These are phyloP conservation scores for Callipepla californica DNA, from an alignment of 2,113 vertebrate genomes.

Conservation along the genomic window DNA sequence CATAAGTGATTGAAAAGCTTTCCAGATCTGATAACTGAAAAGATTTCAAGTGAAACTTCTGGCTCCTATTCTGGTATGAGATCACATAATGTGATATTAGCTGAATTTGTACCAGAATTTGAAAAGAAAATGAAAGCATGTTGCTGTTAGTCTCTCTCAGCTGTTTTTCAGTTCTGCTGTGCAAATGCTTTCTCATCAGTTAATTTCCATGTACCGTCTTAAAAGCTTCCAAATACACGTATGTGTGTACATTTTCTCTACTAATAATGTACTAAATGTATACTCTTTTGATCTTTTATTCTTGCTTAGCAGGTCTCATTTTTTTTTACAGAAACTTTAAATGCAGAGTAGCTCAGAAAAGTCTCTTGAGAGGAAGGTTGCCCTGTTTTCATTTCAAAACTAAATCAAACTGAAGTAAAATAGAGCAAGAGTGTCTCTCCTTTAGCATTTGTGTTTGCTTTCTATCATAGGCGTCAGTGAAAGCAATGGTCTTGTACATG, in stretches of 20 bases:
- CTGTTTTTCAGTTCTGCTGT: not conserved
- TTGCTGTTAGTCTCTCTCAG: not conserved
- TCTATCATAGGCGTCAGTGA: not conserved
- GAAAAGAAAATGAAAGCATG: not conserved
- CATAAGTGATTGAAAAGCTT: slow-evolving; percentile 61
- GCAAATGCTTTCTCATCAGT: not conserved
- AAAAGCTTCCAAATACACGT: not conserved
- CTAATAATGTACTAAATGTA: not conserved
- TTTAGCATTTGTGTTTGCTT: not conserved
- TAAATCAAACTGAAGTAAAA: not conserved
- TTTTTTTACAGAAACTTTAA: not conserved
- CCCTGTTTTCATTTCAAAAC: not conserved
- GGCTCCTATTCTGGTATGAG: slow-evolving; percentile 65
- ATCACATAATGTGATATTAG: slow-evolving; percentile 54
- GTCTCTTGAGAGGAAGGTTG: not conserved
- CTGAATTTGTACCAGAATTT: slow-evolving; percentile 51
- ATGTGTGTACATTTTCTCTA: not conserved
- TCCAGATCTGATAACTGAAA: slow-evolving; percentile 73
- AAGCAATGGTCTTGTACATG: not conserved
- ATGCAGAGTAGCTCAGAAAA: not conserved
- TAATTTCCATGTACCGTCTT: not conserved
- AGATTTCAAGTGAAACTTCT: slow-evolving; percentile 70
- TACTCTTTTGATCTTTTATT: not conserved
- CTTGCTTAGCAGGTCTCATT: not conserved
- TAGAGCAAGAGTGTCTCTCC: not conserved